phyloP scores from a whole-genome alignment of 2,888 invertebrate species.

The Euproctis similis region DNA sequence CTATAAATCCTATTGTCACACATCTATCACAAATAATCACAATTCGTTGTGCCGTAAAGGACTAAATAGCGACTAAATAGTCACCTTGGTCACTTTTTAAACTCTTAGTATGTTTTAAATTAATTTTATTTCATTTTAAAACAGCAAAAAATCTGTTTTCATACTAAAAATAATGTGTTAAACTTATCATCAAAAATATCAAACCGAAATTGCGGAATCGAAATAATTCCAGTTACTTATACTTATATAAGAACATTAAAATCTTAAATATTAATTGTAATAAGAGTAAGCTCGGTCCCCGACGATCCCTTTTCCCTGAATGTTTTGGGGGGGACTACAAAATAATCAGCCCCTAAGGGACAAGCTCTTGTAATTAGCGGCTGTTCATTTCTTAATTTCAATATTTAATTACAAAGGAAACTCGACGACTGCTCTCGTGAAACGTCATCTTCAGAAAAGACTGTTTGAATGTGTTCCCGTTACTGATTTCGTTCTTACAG shows the following conservation, averaged over 20 bases:
- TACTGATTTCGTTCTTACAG: constrained; percentile 57
- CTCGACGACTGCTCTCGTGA: constrained; percentile 68
- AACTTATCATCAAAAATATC: no score
- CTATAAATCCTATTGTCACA: no score
- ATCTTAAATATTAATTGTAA: constrained; percentile 68
- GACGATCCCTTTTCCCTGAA: constrained; percentile 61
- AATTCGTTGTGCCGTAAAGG: no score
- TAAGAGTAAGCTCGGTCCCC: constrained; percentile 46
- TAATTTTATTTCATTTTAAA: no score
- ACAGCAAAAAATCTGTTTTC: no score
- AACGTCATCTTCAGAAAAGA: constrained; percentile 74
- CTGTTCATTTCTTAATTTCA: constrained; percentile 78
- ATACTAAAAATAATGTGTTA: no score
- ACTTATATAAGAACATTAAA: constrained; percentile 57
- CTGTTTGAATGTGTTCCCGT: constrained; percentile 60
- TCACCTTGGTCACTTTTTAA: no score
- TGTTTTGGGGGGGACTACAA: constrained; percentile 57
- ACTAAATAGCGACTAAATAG: no score
- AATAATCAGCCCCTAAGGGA: constrained; percentile 73
- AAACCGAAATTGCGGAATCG: constrained; percentile 15
- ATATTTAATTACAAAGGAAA: constrained; percentile 78
- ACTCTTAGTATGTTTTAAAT: no score
- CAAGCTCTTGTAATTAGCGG: constrained; percentile 75
- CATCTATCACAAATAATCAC: no score
- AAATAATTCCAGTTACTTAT: constrained; percentile 23